Evolutionary conservation across 2,797 vertebrate genomes (phyloP), one percentile per base, ranked within the genome.

Genomic region (Enteromius anoplus): DNA sequence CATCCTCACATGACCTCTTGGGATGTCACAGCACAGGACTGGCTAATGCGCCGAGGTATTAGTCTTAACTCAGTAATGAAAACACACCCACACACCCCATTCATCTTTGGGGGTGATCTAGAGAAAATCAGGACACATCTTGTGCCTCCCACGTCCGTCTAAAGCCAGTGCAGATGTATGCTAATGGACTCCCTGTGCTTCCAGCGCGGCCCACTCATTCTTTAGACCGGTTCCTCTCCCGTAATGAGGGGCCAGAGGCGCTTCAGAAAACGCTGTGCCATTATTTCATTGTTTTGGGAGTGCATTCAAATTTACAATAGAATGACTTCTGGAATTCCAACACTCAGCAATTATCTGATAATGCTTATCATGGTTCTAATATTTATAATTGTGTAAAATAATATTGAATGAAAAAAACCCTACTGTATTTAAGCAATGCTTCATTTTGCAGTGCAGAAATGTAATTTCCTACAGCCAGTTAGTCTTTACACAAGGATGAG

Each of bases 51-150:
- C 81, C 62, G 15, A 64, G 76, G 76, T 62, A 85, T 81, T 81
- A 81, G 26, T 81, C 79, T 65, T 75, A 75, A 75, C 78, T 78
- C 62, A 64, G 70, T 68, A 72, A 29, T 47, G 76, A 51, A 80
- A 77, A 82, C 12, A 68, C 75, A 75, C 80, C 85, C 76, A 79
- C 80, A 62, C 85, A 69, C n/a, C 45, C n/a, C 75, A 73, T 79
- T 82, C 80, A 79, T 86, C 76, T 49, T 58, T 58, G 47, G 47
- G 71, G 75, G 76, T 68, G 85, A 81, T 78, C 58, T 37, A 12
- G 62, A 47, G 37, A 55, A 81, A 76, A 80, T 66, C 47, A 71
- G 49, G 66, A 65, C 14, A 10, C 23, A 68, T 68, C 68, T 70
- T 72, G 42, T 58, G 21, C 60, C 34, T 53, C 79, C 60, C 75